Percentiles rank a stretch among this genome's conserved stretches.
Conservation (phyloP, 2,888 invertebrate genomes). For the Nemotelus nigrinus region DNA sequence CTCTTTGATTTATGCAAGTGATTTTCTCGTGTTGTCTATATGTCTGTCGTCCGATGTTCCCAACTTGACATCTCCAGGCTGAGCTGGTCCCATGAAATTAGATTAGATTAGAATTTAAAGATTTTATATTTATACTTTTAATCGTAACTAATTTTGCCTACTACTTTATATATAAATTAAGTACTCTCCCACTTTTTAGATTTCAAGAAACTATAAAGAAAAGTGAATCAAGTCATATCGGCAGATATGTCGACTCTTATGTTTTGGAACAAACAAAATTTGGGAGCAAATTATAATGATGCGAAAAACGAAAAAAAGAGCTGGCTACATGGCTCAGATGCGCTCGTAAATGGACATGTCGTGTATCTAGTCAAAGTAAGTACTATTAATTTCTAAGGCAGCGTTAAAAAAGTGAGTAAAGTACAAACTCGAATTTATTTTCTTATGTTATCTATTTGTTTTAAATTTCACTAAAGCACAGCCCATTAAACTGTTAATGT, state of each 20-base stretch:
- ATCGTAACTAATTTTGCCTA: neutral
- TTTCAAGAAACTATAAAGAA: neutral
- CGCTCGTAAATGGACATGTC: slow-evolving; percentile 92
- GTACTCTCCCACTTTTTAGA: neutral
- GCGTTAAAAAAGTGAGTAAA: no score
- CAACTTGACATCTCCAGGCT: no score
- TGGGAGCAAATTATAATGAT: slow-evolving; percentile 61
- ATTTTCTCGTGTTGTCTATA: no score
- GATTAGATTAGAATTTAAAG: no score
- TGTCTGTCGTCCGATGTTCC: no score
- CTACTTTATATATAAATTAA: neutral
- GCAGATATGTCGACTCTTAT: slow-evolving; percentile 70
- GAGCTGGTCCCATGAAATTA: no score
- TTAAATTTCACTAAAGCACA: no score
- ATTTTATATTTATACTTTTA: no score
- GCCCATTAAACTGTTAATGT: no score
- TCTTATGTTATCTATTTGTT: no score
- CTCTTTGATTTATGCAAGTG: no score
- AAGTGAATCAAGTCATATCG: neutral
- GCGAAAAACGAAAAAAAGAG: slow-evolving; percentile 68
- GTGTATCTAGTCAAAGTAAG: slow-evolving; percentile 96
- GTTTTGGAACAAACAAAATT: slow-evolving; percentile 71
- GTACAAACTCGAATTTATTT: no score
- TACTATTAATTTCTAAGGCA: slow-evolving; percentile 18
- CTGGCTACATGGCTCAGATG: slow-evolving; percentile 96